phyloP scores from a whole-genome alignment of 2,113 vertebrate genomes.

The Alectura lathami region DNA sequence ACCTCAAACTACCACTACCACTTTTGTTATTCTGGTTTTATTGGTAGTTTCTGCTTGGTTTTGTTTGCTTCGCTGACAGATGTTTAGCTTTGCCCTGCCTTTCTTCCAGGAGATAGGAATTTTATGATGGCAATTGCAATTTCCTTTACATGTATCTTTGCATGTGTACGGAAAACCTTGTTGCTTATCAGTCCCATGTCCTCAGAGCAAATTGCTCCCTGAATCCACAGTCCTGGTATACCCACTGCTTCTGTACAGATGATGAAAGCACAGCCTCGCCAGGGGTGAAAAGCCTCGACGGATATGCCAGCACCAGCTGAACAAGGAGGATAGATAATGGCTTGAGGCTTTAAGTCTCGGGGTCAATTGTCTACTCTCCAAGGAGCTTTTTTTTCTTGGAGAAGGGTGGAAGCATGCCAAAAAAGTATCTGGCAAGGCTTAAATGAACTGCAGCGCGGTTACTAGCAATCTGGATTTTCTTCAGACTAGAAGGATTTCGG shows the following conservation, averaged over 20 bases:
- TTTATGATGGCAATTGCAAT: neutral
- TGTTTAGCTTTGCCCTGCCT: neutral
- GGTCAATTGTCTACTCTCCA: slow-evolving; percentile 63
- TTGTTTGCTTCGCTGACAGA: neutral
- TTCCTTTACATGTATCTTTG: accelerated
- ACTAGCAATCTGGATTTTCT: neutral
- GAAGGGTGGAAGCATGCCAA: slow-evolving; percentile 49
- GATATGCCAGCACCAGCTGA: slow-evolving; percentile 18
- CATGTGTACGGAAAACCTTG: neutral
- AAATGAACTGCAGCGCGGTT: slow-evolving; percentile 40
- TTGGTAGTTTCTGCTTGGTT: neutral
- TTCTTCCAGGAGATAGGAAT: neutral
- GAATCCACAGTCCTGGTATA: neutral
- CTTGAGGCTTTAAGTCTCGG: slow-evolving; percentile 10
- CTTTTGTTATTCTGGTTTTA: neutral
- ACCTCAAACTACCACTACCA: neutral
- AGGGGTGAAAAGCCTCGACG: neutral
- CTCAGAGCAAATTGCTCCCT: neutral
- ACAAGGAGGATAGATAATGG: slow-evolving; percentile 43
- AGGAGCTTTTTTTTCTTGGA: slow-evolving; percentile 7
- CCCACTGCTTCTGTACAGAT: neutral
- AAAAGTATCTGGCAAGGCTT: slow-evolving; percentile 59
- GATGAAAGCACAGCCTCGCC: neutral
- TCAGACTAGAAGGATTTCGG: neutral
- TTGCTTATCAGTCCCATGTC: neutral